Evolutionary conservation across 2,113 vertebrate species (phyloP).

Genomic region (Nothocercus julius): DNA sequence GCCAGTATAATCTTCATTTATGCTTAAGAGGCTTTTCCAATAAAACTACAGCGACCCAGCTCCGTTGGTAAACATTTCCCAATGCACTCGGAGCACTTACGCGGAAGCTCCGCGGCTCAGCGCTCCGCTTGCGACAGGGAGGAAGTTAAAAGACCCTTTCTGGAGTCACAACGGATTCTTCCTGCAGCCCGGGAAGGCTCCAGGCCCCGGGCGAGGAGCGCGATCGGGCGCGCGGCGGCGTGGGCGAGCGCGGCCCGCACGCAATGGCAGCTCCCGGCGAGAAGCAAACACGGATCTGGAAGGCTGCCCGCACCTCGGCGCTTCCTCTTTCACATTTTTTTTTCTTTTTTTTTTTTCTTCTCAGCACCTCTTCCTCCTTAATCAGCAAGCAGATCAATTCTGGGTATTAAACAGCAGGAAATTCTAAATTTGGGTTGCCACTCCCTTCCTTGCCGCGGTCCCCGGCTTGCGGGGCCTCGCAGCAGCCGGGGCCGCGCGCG

Average conservation of each 20-base stretch:
- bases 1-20: constrained; percentile 55
- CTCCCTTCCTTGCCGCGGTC: constrained; percentile 54
- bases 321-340: neutral
- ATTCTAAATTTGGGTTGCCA: constrained; percentile 56
- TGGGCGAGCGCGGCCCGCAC: neutral
- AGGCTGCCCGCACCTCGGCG: neutral
- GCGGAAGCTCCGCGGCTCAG: neutral
- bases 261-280: neutral
- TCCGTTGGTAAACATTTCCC: constrained; percentile 53
- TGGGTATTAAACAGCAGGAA: constrained; percentile 63
- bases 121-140: neutral
- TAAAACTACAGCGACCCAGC: constrained; percentile 64
- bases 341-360: neutral
- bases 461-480: neutral
- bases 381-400: constrained; percentile 46
- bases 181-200: neutral
- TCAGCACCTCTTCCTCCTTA: constrained; percentile 60
- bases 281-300: neutral
- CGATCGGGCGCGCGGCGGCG: neutral
- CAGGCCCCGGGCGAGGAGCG: accelerated
- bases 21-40: constrained; percentile 68
- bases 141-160: neutral
- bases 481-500: accelerated
- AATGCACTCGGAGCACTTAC: neutral
- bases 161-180: neutral